phyloP scores from a whole-genome alignment of 53 echinoderm and acorn worm species.

The Henricia sp. region DNA sequence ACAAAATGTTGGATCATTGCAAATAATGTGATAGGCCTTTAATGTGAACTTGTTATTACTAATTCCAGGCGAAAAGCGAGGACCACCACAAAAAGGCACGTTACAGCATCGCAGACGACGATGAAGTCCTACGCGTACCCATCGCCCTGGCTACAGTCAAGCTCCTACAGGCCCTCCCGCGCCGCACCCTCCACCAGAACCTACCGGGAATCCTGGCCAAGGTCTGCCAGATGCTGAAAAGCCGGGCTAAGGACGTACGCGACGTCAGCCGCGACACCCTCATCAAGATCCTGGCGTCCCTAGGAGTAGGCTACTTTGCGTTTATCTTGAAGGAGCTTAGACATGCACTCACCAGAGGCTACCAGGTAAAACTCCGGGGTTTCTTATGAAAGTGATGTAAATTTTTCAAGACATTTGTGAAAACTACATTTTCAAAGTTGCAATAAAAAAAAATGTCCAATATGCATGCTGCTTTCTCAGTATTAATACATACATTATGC shows the following conservation, averaged over 20 bases:
- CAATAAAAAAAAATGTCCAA: no score
- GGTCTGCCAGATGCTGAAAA: constrained; percentile 92
- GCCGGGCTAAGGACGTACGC: constrained; percentile 79
- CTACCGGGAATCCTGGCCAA: constrained; percentile 88
- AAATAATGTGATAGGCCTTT: no score
- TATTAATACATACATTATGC: no score
- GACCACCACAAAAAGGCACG: constrained; percentile 85
- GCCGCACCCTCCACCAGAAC: constrained; percentile 67
- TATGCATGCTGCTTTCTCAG: neutral
- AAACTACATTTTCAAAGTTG: no score
- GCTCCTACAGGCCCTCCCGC: constrained; percentile 81
- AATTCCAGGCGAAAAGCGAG: constrained; percentile 76
- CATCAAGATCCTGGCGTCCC: constrained; percentile 85
- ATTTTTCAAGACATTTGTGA: no score
- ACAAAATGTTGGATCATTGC: no score
- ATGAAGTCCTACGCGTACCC: constrained; percentile 86
- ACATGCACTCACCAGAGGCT: constrained; percentile 78
- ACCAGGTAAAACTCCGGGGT: constrained; percentile 68
- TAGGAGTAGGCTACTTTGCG: constrained; percentile 75
- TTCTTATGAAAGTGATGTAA: no score
- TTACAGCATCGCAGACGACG: constrained; percentile 68
- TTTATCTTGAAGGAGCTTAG: constrained; percentile 85
- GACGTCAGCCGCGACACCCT: constrained; percentile 82
- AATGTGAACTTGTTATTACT: neutral
- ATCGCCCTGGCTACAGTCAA: constrained; percentile 93